Conservation (phyloP, 2,113 vertebrate species). For the mouse (Mus musculus) region GRCm39 chr9:5268501-5269000, state of each 20-base stretch:
- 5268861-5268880: not conserved
- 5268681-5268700: not conserved
- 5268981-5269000: not conserved
- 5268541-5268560: not conserved
- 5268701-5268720: not conserved
- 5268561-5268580: too few species aligned
- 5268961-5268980: not conserved
- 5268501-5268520: not conserved
- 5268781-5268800: not conserved
- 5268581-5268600: accelerated
- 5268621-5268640: not conserved
- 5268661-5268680: not conserved
- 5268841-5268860: accelerated
- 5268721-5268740: not conserved
- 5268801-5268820: not conserved
- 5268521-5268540: not conserved
- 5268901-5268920: not conserved
- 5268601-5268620: not conserved
- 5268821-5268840: not conserved
- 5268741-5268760: not conserved
- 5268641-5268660: too few species aligned
- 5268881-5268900: not conserved
- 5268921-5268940: not conserved
- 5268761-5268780: not conserved
- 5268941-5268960: not conserved